Percentiles rank a stretch among this genome's conserved stretches.
These are phyloP conservation scores for Drosophila lacicola DNA, from an alignment of 2,888 invertebrate genomes.

Conservation along the genomic window DNA sequence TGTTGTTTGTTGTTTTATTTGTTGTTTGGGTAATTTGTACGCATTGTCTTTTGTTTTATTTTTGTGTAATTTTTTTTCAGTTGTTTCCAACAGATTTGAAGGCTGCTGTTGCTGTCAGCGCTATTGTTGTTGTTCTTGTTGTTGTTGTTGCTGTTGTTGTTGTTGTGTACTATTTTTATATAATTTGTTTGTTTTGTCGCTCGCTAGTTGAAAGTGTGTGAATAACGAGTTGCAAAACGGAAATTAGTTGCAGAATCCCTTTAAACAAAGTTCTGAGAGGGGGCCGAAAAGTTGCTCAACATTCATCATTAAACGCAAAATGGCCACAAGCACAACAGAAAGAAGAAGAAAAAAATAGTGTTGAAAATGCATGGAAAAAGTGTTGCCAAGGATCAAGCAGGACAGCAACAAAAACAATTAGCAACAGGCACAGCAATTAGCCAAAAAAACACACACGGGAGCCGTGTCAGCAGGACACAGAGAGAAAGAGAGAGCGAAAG, in stretches of 20 bases:
- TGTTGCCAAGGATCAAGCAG: slow-evolving; percentile 36
- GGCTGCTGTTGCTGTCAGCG: slow-evolving; percentile 41
- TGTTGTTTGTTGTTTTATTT: slow-evolving; percentile 46
- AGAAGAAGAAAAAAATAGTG: slow-evolving; percentile 39
- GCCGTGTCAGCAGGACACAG: neutral
- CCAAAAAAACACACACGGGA: slow-evolving; percentile 35
- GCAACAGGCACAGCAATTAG: slow-evolving; percentile 75
- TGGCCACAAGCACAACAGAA: slow-evolving; percentile 13
- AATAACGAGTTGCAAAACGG: slow-evolving; percentile 71
- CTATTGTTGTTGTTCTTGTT: slow-evolving; percentile 31
- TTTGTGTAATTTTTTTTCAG: slow-evolving; percentile 38
- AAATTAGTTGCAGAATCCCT: slow-evolving; percentile 69
- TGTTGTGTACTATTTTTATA: slow-evolving; percentile 62
- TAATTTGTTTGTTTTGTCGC: slow-evolving; percentile 62
- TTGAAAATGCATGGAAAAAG: slow-evolving; percentile 45
- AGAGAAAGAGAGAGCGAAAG: neutral
- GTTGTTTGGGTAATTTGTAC: slow-evolving; percentile 75
- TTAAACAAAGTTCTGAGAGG: slow-evolving; percentile 1
- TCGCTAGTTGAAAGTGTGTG: slow-evolving; percentile 22
- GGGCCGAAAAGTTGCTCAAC: slow-evolving; percentile 41
- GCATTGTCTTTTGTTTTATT: slow-evolving; percentile 64
- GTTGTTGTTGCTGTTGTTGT: neutral
- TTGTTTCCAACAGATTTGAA: slow-evolving; percentile 33
- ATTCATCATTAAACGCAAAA: slow-evolving; percentile 58
- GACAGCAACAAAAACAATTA: slow-evolving; percentile 74